Conservation (phyloP, 2,113 vertebrate species). For the Anoplopoma fimbria region DNA sequence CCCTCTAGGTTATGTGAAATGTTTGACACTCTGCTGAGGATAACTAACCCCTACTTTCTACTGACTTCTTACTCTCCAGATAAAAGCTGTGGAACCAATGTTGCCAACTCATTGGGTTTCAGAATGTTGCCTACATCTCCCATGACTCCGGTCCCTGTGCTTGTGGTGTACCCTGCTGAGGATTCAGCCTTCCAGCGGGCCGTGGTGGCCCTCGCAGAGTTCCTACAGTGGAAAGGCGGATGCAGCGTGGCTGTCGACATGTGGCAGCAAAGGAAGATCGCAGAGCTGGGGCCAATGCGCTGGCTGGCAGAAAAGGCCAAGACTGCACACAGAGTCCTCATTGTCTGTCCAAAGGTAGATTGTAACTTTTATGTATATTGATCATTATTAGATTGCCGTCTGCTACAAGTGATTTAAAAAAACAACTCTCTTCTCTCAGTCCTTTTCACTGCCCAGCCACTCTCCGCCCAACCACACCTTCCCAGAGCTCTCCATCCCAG, state of each 20-base stretch:
- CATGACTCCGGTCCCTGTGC: constrained; percentile 60
- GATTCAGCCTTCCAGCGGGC: constrained; percentile 80
- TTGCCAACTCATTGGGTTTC: not conserved
- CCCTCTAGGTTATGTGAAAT: not conserved
- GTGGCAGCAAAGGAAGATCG: constrained; percentile 86
- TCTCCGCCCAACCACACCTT: not conserved
- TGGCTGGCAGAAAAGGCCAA: constrained; percentile 84
- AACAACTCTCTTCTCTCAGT: constrained; percentile 4
- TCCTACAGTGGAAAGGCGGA: constrained; percentile 80
- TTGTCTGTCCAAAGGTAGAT: constrained; percentile 73
- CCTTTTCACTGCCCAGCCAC: not conserved
- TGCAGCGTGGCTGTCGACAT: constrained; percentile 83
- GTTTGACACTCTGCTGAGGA: not conserved
- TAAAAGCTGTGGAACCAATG: not conserved
- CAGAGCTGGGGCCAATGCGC: constrained; percentile 83
- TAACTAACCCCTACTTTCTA: not conserved
- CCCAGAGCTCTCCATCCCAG: constrained; percentile 56
- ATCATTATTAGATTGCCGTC: not conserved
- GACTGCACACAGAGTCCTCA: constrained; percentile 81
- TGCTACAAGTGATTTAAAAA: not conserved
- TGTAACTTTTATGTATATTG: not conserved
- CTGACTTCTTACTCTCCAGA: constrained; percentile 29
- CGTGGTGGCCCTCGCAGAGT: constrained; percentile 83
- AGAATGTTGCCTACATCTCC: not conserved
- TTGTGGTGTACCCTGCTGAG: constrained; percentile 85